Conservation (phyloP, 2,113 vertebrate species). For the Oenanthe melanoleuca region DNA sequence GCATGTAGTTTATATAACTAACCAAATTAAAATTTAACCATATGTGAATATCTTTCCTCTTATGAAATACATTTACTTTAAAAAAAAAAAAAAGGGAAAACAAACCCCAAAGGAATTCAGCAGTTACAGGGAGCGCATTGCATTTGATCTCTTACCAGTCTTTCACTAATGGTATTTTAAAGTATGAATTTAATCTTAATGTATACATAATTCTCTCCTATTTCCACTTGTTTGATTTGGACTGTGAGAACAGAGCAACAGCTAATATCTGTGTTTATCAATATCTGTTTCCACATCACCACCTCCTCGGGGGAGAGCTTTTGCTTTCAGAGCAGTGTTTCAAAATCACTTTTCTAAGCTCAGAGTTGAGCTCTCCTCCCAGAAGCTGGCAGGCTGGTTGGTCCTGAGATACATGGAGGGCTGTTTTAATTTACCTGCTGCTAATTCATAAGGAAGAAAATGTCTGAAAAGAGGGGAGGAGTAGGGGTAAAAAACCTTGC, state of each 20-base stretch:
- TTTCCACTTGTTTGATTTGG: slow-evolving; percentile 33
- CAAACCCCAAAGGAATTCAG: background rate
- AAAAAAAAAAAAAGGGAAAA: background rate
- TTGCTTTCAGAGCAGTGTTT: background rate
- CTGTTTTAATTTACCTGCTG: background rate
- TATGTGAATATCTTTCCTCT: slow-evolving; percentile 35
- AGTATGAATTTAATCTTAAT: slow-evolving; percentile 9
- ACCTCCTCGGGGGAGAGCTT: background rate
- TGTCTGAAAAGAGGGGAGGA: background rate
- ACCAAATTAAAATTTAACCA: slow-evolving; percentile 47
- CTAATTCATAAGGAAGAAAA: background rate
- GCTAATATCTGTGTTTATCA: background rate
- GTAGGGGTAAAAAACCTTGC: background rate
- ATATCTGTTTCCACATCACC: background rate
- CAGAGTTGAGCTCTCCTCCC: background rate
- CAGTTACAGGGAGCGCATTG: background rate
- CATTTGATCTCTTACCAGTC: background rate
- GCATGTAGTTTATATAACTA: slow-evolving; percentile 55
- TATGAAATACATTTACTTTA: background rate
- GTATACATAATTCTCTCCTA: background rate
- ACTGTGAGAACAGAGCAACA: background rate
- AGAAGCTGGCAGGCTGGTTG: background rate
- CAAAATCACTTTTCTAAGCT: background rate
- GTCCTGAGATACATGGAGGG: background rate
- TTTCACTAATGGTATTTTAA: background rate